Evolutionary conservation across 2,888 invertebrate genomes (phyloP), one percentile per base, ranked within the genome.

Genomic region (Falcaria lacertinaria): DNA sequence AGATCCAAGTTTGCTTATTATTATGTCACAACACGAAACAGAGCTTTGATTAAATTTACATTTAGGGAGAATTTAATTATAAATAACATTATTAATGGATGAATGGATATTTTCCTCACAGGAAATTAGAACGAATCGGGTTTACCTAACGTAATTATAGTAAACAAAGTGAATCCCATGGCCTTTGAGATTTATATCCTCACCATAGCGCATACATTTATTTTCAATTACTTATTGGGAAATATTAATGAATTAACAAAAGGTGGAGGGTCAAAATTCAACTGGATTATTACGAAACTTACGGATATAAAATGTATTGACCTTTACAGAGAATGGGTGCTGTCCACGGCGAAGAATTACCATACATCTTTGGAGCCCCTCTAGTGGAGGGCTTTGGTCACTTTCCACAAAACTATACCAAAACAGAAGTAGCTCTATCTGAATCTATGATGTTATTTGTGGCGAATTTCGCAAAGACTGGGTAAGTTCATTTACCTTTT

Each of bases 321-420:
- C n/a, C n/a, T n/a, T n/a, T n/a, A n/a, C 90, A 97, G 94, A 92
- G 95, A 68, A 95, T 96, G 92, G 97, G 97, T 22, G 95, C 96
- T 0, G 95, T 97, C 1, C 97, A 97, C 60, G 97, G 97, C 0
- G 97, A 97, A 76, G 97, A 97, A 61, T 84, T 97, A 49, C 95
- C 97, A 0, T 97, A 96, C 72, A 91, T 97, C 49, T 96, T 97
- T 65, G 97, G 97, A 36, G 97, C 97, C 1, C 97, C 97, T 0
- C 84, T 97, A 22, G 95, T 96, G 14, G 94, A 95, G 54, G 95
- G 95, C 0, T 93, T 91, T 78, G 94, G 91, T 48, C 95, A 96
- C 80, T 97, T 97, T 69, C 94, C 95, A 0, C 93, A 91, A 67
- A 97, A 97, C 89, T 97, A 96, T 83, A 96, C 97, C 5, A 94